A percentile compares a stretch with the other conserved stretches of the same genome.
Evolutionary conservation across 2,797 vertebrate genomes (phyloP).

Genomic region (Acanthiza pusilla): DNA sequence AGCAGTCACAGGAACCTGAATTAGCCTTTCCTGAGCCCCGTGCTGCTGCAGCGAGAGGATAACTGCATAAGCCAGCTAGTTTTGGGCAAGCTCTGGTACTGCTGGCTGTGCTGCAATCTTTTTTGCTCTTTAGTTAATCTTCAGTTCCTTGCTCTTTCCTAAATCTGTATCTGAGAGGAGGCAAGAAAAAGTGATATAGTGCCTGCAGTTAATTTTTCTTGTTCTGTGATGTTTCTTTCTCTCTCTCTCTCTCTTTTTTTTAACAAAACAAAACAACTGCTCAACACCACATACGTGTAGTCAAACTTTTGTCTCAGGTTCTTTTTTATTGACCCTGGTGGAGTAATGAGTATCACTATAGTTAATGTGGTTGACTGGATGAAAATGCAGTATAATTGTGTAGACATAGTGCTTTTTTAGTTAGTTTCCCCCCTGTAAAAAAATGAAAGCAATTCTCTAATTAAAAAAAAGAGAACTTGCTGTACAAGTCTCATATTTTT

Average conservation of each 20-base stretch:
- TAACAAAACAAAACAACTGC: background rate
- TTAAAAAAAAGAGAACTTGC: background rate
- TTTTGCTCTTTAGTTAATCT: background rate
- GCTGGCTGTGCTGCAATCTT: background rate
- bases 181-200: background rate
- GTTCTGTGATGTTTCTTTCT: background rate
- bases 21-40: background rate
- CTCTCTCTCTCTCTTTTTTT: background rate
- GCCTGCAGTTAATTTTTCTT: background rate
- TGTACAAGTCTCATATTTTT: background rate
- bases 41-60: background rate
- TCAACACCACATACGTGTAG: accelerated
- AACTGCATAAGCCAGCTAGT: background rate
- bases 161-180: background rate
- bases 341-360: background rate
- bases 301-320: background rate
- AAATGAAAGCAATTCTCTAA: background rate
- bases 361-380: background rate
- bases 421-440: background rate
- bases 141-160: background rate
- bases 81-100: background rate
- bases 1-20: background rate
- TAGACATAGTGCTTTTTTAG: background rate
- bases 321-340: background rate
- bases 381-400: background rate